Percentiles rank a stretch among this genome's conserved stretches.
Evolutionary conservation across 2,113 vertebrate genomes (phyloP).

Genomic region (Cnemophilus loriae): DNA sequence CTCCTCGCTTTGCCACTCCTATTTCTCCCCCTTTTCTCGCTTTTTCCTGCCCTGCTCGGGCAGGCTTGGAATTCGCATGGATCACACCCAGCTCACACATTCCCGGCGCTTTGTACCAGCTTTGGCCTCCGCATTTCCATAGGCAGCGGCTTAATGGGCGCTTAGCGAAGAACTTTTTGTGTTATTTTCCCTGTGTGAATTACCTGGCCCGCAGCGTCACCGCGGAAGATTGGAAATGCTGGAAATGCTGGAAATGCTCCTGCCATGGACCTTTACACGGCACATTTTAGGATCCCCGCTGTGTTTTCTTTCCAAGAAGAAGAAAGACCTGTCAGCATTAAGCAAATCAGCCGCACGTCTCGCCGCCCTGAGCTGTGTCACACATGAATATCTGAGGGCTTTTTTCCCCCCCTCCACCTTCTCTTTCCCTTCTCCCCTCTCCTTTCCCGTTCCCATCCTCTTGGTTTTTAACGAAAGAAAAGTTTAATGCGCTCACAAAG

Average conservation of each 20-base stretch:
- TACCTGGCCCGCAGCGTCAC: slow-evolving; percentile 37
- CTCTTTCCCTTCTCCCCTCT: slow-evolving; percentile 72
- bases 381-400: slow-evolving; percentile 65
- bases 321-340: slow-evolving; percentile 71
- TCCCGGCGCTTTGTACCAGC: background rate
- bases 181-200: slow-evolving; percentile 25
- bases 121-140: background rate
- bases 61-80: background rate
- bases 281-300: slow-evolving; percentile 64
- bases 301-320: slow-evolving; percentile 66
- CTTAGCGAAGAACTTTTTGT: background rate
- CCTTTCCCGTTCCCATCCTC: slow-evolving; percentile 61
- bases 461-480: slow-evolving; percentile 74
- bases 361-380: slow-evolving; percentile 63
- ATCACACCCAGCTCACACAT: background rate
- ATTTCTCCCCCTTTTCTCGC: background rate
- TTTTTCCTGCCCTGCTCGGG: background rate
- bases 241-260: slow-evolving; percentile 44
- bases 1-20: background rate
- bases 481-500: slow-evolving; percentile 39
- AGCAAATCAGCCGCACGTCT: slow-evolving; percentile 63
- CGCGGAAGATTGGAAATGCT: slow-evolving; percentile 45
- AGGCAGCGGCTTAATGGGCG: background rate
- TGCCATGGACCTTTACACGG: slow-evolving; percentile 62
- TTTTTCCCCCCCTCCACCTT: slow-evolving; percentile 26